phyloP scores from a whole-genome alignment of 2,797 vertebrate species.

The Orientallactaga sibirica region DNA sequence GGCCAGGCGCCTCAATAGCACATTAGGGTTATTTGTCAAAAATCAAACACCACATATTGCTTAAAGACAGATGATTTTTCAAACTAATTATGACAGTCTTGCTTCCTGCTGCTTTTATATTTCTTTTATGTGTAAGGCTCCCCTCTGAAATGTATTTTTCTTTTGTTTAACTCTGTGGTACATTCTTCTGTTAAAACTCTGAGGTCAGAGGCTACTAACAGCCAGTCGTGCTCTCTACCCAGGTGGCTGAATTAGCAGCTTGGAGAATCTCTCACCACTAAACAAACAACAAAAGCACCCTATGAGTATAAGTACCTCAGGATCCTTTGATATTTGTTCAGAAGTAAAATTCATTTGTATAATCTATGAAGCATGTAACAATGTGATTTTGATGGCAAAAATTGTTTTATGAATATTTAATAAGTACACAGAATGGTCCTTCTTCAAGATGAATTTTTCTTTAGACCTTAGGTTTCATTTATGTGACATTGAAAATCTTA shows the following conservation, averaged over 20 bases:
- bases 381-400: slow-evolving; percentile 86
- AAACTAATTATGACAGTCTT: slow-evolving; percentile 81
- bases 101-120: slow-evolving; percentile 79
- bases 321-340: slow-evolving; percentile 85
- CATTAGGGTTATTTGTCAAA: slow-evolving; percentile 80
- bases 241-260: slow-evolving; percentile 81
- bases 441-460: slow-evolving; percentile 82
- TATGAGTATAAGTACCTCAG: slow-evolving; percentile 71
- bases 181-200: slow-evolving; percentile 71
- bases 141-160: slow-evolving; percentile 75
- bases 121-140: slow-evolving; percentile 76
- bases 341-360: slow-evolving; percentile 85
- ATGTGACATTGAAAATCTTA: slow-evolving; percentile 72
- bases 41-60: slow-evolving; percentile 73
- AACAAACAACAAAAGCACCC: slow-evolving; percentile 77
- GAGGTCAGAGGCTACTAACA: slow-evolving; percentile 77
- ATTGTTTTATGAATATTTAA: slow-evolving; percentile 89
- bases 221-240: slow-evolving; percentile 61
- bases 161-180: slow-evolving; percentile 82
- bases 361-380: slow-evolving; percentile 85
- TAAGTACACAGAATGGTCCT: slow-evolving; percentile 73
- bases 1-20: slow-evolving; percentile 69
- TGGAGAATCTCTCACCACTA: slow-evolving; percentile 67
- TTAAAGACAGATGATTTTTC: slow-evolving; percentile 81
- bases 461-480: slow-evolving; percentile 81